phyloP scores from a whole-genome alignment of 1,140 invertebrate species.

The Drosophila tsacasi region DNA sequence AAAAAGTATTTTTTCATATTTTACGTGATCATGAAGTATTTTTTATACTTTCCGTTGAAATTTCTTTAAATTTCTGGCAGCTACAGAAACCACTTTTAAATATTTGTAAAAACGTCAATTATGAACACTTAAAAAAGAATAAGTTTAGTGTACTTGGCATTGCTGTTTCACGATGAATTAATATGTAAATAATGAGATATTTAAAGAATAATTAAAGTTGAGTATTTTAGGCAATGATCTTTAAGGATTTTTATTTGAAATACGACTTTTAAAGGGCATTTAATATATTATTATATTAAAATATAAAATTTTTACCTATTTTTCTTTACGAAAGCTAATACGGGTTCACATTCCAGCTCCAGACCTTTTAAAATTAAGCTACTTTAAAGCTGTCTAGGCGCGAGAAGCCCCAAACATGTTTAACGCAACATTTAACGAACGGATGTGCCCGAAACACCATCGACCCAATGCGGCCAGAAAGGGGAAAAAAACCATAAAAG shows the following conservation, averaged over 20 bases:
- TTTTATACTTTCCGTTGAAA: background rate
- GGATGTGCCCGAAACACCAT: slow-evolving; percentile 42
- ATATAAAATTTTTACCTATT: too few relatives aligned
- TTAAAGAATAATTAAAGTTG: background rate
- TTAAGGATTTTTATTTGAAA: background rate
- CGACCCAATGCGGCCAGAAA: slow-evolving; percentile 12
- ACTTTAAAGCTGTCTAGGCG: slow-evolving; percentile 34
- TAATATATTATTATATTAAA: background rate
- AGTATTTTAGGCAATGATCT: background rate
- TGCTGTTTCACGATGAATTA: too few relatives aligned
- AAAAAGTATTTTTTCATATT: too few relatives aligned
- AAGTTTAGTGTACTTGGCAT: too few relatives aligned
- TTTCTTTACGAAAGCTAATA: background rate
- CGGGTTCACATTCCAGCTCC: background rate
- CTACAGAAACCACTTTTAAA: background rate
- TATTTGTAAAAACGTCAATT: too few relatives aligned
- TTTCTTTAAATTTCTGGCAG: too few relatives aligned
- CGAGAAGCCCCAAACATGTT: slow-evolving; percentile 41
- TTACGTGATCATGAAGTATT: too few relatives aligned
- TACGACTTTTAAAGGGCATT: too few relatives aligned
- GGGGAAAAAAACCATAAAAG: slow-evolving; percentile 46
- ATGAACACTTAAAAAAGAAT: too few relatives aligned
- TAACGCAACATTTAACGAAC: slow-evolving; percentile 74
- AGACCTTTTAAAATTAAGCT: slow-evolving; percentile 1
- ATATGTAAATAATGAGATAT: too few relatives aligned